These are phyloP conservation scores for Anniella stebbinsi DNA, from an alignment of 2,797 vertebrate species.

Conservation along the genomic window DNA sequence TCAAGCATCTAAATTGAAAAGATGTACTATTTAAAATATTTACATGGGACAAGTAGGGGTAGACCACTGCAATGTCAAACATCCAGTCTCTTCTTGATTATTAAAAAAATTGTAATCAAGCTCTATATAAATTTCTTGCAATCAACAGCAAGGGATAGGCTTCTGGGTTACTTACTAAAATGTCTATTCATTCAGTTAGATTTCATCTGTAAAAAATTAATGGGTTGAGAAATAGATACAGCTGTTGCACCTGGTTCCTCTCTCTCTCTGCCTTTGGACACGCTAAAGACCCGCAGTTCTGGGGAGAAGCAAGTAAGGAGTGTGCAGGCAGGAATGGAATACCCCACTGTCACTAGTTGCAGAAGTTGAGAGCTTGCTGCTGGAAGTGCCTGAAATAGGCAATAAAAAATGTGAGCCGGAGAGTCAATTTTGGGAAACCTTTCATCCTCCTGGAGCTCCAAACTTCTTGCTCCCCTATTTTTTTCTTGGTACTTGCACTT, in stretches of 20 bases:
- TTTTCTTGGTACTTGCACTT: background rate
- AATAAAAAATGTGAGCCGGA: no score
- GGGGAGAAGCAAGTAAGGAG: background rate
- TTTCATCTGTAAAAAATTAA: conserved; percentile 46
- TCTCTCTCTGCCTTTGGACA: background rate
- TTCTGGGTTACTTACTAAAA: conserved; percentile 1
- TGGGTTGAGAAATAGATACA: background rate
- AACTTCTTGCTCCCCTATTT: no score
- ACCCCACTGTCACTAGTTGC: background rate
- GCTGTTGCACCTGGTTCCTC: background rate
- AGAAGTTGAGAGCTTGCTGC: background rate
- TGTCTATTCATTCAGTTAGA: conserved; percentile 46
- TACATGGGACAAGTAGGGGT: conserved; percentile 43
- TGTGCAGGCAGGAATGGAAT: no score
- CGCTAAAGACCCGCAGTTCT: background rate
- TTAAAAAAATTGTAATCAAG: conserved; percentile 53
- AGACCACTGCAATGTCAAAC: conserved; percentile 49
- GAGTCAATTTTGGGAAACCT: background rate
- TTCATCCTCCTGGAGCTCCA: background rate
- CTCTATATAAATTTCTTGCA: conserved; percentile 30
- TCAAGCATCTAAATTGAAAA: conserved; percentile 61
- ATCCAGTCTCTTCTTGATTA: conserved; percentile 50
- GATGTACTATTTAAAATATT: conserved; percentile 54
- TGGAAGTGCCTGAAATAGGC: background rate
- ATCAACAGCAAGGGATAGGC: conserved; percentile 33